Percentiles rank a stretch among this genome's conserved stretches.
These are phyloP conservation scores for Lagorchestes hirsutus DNA, from an alignment of 2,797 vertebrate genomes.

Conservation along the genomic window DNA sequence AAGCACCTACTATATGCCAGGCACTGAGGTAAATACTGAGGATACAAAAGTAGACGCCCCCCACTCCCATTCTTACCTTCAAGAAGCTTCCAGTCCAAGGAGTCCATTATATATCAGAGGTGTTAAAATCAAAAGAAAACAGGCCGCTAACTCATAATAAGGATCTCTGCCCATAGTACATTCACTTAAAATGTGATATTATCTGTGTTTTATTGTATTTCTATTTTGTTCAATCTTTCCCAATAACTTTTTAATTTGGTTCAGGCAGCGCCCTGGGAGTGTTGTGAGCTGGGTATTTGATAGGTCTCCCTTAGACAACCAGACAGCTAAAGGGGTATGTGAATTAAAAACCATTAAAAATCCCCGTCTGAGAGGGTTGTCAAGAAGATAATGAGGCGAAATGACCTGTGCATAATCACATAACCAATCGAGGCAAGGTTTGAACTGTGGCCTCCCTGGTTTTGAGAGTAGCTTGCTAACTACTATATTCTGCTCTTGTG, in stretches of 20 bases:
- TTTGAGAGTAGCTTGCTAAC: not conserved
- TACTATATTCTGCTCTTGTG: not conserved
- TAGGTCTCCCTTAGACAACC: not conserved
- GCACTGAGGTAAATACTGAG: not conserved
- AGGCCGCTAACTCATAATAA: not conserved
- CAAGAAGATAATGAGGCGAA: not conserved
- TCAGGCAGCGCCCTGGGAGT: not conserved
- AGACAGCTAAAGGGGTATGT: not conserved
- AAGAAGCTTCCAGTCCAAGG: not conserved
- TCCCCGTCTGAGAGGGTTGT: not conserved
- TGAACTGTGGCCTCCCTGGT: not conserved
- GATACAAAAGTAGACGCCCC: not conserved
- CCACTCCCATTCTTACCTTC: not conserved
- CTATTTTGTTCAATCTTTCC: not conserved
- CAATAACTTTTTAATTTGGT: not conserved
- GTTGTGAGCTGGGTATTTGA: not conserved
- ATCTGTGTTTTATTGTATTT: not conserved
- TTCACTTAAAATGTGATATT: not conserved
- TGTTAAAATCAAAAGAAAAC: not conserved
- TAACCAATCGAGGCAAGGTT: not conserved
- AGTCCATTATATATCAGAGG: not conserved
- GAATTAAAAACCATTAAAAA: not conserved
- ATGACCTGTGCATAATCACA: not conserved
- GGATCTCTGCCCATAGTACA: not conserved
- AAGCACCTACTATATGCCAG: not conserved